Conservation (phyloP, 2,797 vertebrate species). For the Rhynchonycteris naso region DNA sequence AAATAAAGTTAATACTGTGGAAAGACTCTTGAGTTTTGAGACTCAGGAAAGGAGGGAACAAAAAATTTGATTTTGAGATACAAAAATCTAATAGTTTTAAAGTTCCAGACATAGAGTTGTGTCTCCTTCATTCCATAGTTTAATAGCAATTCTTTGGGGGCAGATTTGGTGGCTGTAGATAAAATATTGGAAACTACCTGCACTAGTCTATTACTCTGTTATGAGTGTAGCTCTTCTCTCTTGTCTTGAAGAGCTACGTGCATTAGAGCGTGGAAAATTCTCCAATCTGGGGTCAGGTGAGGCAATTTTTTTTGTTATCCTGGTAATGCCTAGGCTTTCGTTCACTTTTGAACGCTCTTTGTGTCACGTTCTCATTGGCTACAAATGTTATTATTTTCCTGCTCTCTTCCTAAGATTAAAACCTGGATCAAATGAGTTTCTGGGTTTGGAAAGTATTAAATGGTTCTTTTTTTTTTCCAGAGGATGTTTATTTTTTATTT, state of each 20-base stretch:
- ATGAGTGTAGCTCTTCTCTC: rapidly evolving
- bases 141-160: neutral
- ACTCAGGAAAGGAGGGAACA: neutral
- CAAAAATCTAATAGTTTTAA: neutral
- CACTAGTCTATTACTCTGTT: neutral
- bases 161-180: neutral
- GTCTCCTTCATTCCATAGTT: neutral
- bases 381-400: slow-evolving; percentile 53
- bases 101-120: neutral
- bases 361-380: slow-evolving; percentile 19
- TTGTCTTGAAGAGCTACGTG: neutral
- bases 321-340: neutral
- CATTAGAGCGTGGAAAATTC: neutral
- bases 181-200: neutral
- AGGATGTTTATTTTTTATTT: too few species aligned
- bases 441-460: slow-evolving; percentile 23
- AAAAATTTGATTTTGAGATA: neutral
- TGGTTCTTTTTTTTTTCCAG: too few species aligned
- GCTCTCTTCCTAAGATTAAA: neutral
- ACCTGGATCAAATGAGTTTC: neutral
- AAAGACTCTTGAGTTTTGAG: neutral
- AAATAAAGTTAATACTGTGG: neutral
- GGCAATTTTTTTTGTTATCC: neutral
- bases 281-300: neutral
- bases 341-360: neutral